These are phyloP conservation scores for Tadarida brasiliensis DNA, from an alignment of 2,797 vertebrate genomes.

Conservation along the genomic window DNA sequence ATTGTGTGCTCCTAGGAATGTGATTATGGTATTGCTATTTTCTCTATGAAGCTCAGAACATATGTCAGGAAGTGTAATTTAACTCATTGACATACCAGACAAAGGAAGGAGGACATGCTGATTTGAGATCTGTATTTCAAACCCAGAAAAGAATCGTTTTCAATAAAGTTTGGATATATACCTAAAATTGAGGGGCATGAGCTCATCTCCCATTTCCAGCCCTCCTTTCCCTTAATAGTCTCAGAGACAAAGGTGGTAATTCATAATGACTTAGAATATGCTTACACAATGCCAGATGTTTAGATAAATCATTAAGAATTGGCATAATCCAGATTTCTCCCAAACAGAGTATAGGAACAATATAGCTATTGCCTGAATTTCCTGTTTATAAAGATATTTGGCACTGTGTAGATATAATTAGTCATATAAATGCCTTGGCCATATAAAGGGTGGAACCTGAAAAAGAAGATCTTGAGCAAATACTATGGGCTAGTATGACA, in stretches of 20 bases:
- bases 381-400: constrained; percentile 31
- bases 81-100: neutral
- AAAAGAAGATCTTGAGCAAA: constrained; percentile 62
- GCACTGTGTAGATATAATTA: neutral
- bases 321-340: neutral
- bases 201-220: neutral
- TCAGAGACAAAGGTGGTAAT: neutral
- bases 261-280: neutral
- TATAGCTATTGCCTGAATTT: neutral
- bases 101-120: neutral
- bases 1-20: neutral
- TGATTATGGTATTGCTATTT: neutral
- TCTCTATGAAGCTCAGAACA: neutral
- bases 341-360: neutral
- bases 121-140: constrained; percentile 18
- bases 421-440: neutral
- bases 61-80: neutral
- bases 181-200: neutral
- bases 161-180: neutral
- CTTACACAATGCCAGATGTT: constrained; percentile 2
- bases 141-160: neutral
- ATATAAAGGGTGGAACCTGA: neutral
- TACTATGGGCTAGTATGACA: neutral
- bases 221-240: neutral
- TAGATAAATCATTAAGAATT: constrained; percentile 8